Evolutionary conservation across 2,113 vertebrate genomes (phyloP).

Genomic region (Neotragus moschatus): DNA sequence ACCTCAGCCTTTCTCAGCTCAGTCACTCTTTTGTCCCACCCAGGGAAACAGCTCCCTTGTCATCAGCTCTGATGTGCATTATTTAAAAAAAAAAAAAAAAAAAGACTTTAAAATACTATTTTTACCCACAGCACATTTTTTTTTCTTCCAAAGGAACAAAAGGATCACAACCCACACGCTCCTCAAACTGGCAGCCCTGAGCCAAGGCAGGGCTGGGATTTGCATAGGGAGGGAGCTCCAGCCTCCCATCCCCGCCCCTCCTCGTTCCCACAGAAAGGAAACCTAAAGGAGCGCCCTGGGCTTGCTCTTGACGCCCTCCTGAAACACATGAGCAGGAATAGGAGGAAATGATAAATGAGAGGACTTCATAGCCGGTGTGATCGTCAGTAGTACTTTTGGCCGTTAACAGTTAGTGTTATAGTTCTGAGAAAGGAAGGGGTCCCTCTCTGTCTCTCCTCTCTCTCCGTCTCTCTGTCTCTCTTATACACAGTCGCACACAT

Average conservation of each 20-base stretch:
- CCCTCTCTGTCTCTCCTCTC: not conserved
- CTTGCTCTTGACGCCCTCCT: not conserved
- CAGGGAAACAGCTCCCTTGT: not conserved
- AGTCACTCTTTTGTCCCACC: not conserved
- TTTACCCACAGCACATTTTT: slow-evolving; percentile 46
- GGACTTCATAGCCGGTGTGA: not conserved
- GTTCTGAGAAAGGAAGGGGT: not conserved
- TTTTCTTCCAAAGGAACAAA: slow-evolving; percentile 68
- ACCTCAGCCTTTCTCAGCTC: not conserved
- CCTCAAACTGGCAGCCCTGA: not conserved
- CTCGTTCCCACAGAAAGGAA: not conserved
- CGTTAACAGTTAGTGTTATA: not conserved
- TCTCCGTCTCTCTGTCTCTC: not conserved
- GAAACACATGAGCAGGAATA: not conserved
- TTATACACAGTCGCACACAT: not conserved
- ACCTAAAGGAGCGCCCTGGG: not conserved
- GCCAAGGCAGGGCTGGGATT: not conserved
- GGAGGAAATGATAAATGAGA: not conserved
- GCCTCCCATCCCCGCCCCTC: not conserved
- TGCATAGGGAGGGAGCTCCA: not conserved
- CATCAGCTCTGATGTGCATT: slow-evolving; percentile 1
- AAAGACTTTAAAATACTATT: slow-evolving; percentile 58
- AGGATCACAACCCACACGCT: slow-evolving; percentile 60
- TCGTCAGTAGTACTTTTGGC: not conserved
- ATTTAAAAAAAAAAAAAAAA: not conserved